These are phyloP conservation scores for Tipula helvola DNA, from an alignment of 2,888 invertebrate species.

Conservation along the genomic window DNA sequence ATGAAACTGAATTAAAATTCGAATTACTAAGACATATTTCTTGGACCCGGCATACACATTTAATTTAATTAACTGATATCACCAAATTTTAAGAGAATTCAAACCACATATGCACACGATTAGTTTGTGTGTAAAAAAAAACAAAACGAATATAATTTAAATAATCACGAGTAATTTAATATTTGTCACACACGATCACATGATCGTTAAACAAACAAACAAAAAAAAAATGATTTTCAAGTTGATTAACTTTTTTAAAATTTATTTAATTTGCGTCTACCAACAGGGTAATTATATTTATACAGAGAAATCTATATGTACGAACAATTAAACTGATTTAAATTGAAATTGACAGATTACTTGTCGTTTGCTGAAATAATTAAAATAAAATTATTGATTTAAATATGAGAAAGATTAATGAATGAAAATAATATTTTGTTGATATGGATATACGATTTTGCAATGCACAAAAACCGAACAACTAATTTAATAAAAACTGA, in stretches of 20 bases:
- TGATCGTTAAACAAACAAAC: neutral
- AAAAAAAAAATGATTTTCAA: neutral
- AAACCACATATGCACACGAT: neutral
- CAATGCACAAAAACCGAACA: neutral
- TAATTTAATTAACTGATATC: neutral
- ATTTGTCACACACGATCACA: neutral
- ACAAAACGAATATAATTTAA: neutral
- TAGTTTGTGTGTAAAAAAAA: neutral
- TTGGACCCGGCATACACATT: neutral
- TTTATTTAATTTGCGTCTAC: neutral
- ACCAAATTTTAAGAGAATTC: neutral
- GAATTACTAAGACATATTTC: neutral
- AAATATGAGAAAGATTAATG: neutral
- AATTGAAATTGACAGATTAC: neutral
- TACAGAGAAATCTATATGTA: neutral
- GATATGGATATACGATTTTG: neutral
- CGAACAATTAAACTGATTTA: neutral
- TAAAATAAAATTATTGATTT: neutral
- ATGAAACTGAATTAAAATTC: neutral
- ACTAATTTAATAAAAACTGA: neutral
- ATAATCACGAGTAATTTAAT: neutral
- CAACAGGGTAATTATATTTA: neutral
- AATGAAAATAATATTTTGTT: neutral
- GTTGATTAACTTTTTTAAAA: no score
- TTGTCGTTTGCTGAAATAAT: neutral